A percentile compares a stretch with the other conserved stretches of the same genome.
These are phyloP conservation scores for Caenorhabditis parvicauda DNA, from an alignment of 2,888 invertebrate genomes.

Conservation along the genomic window DNA sequence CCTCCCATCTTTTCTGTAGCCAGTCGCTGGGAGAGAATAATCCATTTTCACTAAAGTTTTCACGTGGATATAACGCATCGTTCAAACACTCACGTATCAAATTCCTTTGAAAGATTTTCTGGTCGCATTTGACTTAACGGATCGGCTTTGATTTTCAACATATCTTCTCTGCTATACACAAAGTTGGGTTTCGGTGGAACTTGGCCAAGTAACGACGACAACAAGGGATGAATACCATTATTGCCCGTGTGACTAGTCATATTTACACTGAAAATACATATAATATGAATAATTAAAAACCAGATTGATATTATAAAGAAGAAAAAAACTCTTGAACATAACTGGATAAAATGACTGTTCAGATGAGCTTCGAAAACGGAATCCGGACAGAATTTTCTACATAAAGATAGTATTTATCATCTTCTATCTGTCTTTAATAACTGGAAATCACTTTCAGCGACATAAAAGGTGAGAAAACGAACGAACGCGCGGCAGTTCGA, in stretches of 20 bases:
- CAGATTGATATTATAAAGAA: neutral
- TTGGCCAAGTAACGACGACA: conserved; percentile 30
- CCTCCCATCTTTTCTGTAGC: conserved; percentile 52
- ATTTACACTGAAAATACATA: conserved; percentile 38
- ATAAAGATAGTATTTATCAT: too few species aligned
- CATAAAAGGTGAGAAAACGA: neutral
- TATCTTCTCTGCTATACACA: conserved; percentile 39
- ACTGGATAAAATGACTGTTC: too few species aligned
- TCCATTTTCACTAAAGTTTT: conserved; percentile 47
- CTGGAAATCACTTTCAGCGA: neutral
- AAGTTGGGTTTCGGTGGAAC: conserved; percentile 17
- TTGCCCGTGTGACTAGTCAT: conserved; percentile 40
- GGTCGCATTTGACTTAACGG: conserved; percentile 42
- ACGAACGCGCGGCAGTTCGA: conserved; percentile 2
- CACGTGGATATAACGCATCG: neutral
- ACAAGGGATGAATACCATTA: conserved; percentile 30
- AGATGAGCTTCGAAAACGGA: too few species aligned
- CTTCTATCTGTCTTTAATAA: too few species aligned
- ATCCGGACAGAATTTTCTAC: too few species aligned
- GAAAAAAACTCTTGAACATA: too few species aligned
- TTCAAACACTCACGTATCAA: conserved; percentile 41
- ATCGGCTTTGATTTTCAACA: conserved; percentile 39
- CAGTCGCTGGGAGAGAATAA: conserved; percentile 56
- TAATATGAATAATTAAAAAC: neutral
- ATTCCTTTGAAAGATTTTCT: conserved; percentile 44